Percentiles rank a stretch among this genome's conserved stretches.
These are phyloP conservation scores for Agriopis aurantiaria DNA, from an alignment of 2,888 invertebrate genomes.

Conservation along the genomic window DNA sequence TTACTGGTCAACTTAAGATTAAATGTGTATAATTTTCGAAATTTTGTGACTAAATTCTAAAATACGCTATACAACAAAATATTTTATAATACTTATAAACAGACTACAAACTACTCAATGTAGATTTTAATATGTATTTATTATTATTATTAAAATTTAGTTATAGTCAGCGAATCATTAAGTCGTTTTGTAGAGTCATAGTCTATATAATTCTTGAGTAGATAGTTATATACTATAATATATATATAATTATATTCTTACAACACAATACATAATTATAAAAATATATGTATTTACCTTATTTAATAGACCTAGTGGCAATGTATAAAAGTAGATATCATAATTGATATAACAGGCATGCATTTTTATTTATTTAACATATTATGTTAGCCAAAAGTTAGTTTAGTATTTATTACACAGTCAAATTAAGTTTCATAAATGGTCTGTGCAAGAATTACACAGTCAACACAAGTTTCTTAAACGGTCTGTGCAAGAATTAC, in stretches of 20 bases:
- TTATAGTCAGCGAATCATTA: not conserved
- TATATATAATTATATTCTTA: not conserved
- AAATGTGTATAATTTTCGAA: not conserved
- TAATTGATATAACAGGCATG: slow-evolving; percentile 21
- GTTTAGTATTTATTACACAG: not conserved
- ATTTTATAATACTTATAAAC: slow-evolving; percentile 23
- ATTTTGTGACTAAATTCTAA: slow-evolving; percentile 22
- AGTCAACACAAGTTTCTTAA: not conserved
- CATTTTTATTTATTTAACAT: slow-evolving; percentile 22
- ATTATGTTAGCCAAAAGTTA: not conserved
- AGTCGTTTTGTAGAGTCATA: not conserved
- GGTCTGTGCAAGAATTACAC: not conserved
- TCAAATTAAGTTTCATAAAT: not conserved
- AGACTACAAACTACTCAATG: slow-evolving; percentile 11
- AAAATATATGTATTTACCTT: slow-evolving; percentile 34
- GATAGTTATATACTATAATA: not conserved
- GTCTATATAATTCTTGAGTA: not conserved
- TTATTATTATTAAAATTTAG: not conserved
- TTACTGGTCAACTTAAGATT: slow-evolving; percentile 21
- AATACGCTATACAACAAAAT: slow-evolving; percentile 18
- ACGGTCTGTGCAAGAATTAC: not conserved
- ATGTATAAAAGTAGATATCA: slow-evolving; percentile 43
- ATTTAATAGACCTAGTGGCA: slow-evolving; percentile 51
- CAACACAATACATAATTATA: slow-evolving; percentile 30
- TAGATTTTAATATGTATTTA: slow-evolving; percentile 9